Conservation (phyloP, 2,797 vertebrate species). For the Acrossocheilus fasciatus region DNA sequence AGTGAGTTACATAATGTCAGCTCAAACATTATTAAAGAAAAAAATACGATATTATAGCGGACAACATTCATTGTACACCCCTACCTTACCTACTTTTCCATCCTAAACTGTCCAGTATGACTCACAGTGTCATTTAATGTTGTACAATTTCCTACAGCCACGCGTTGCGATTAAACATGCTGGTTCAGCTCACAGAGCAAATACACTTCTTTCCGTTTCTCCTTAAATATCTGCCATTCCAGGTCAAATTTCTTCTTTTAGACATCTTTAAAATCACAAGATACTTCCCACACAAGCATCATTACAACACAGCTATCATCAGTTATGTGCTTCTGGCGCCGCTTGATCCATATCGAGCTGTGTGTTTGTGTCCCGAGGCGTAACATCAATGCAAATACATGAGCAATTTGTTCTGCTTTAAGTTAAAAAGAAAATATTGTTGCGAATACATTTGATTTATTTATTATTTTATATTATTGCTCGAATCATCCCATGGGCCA, state of each 20-base stretch:
- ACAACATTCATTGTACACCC: neutral
- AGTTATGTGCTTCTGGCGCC: neutral
- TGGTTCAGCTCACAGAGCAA: neutral
- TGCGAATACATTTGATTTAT: neutral
- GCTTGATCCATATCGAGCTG: neutral
- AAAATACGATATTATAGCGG: too few relatives aligned
- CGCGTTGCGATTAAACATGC: neutral
- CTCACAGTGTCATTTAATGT: too few relatives aligned
- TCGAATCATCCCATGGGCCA: neutral
- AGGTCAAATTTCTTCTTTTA: neutral
- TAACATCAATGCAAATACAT: neutral
- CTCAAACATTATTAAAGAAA: neutral
- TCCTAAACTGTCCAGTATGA: neutral
- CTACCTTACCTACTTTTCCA: neutral
- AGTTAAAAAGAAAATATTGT: neutral
- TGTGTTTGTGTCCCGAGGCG: neutral
- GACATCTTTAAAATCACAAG: neutral
- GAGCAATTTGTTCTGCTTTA: neutral
- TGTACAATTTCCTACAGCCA: too few relatives aligned
- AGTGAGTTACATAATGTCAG: neutral
- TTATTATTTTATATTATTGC: neutral
- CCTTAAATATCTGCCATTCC: neutral
- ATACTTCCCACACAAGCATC: neutral
- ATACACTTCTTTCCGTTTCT: neutral
- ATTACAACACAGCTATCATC: neutral